Percentiles rank a stretch among this genome's conserved stretches.
Evolutionary conservation across 2,113 vertebrate species (phyloP).

Genomic region (Myotis davidii): DNA sequence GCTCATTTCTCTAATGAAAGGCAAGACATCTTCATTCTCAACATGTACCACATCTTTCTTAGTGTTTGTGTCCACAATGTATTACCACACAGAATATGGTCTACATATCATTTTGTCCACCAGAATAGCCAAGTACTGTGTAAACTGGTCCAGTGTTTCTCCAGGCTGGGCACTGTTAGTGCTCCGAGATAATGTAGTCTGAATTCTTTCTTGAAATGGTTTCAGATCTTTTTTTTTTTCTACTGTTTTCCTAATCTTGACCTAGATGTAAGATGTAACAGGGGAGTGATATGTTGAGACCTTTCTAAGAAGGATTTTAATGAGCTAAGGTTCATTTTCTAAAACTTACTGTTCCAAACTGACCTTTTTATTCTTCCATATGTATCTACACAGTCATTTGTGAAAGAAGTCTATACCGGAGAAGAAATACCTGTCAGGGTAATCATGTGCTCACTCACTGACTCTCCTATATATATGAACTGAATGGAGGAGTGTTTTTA

Average conservation of each 20-base stretch:
- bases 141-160: background rate
- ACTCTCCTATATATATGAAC: background rate
- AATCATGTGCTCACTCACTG: background rate
- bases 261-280: background rate
- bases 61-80: background rate
- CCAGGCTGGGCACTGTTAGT: background rate
- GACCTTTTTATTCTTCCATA: background rate
- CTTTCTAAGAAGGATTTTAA: conserved; percentile 22
- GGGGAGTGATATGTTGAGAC: background rate
- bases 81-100: conserved; percentile 1
- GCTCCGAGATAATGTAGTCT: background rate
- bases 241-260: conserved; percentile 39
- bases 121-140: background rate
- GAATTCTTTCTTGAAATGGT: background rate
- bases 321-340: conserved; percentile 27
- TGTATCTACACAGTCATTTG: background rate
- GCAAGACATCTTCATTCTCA: background rate
- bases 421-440: background rate
- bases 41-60: background rate
- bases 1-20: conserved; percentile 24
- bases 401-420: background rate
- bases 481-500: background rate
- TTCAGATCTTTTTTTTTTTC: background rate
- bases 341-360: conserved; percentile 2
- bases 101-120: background rate